Evolutionary conservation across 2,113 vertebrate genomes (phyloP).

Genomic region (Zosterops pallidus): DNA sequence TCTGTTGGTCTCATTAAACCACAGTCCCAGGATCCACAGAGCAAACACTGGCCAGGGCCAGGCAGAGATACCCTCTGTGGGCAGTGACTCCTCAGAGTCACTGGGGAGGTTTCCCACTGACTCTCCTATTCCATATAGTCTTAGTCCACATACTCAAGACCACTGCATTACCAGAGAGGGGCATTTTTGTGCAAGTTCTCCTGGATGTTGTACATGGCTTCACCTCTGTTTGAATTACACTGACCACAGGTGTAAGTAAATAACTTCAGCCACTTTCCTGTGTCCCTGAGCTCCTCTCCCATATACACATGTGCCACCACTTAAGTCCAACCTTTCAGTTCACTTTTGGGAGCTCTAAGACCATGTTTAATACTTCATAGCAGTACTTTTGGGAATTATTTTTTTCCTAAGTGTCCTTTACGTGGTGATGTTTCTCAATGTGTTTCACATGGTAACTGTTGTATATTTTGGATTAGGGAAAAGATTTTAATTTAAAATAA

Average conservation of each 20-base stretch:
- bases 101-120: background rate
- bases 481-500: background rate
- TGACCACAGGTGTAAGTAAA: background rate
- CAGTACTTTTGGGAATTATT: background rate
- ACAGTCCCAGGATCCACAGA: background rate
- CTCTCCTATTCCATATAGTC: background rate
- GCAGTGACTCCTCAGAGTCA: background rate
- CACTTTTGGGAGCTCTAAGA: background rate
- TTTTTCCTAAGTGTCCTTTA: background rate
- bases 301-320: accelerated
- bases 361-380: background rate
- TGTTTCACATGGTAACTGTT: background rate
- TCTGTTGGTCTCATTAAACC: background rate
- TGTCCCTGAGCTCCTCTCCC: background rate
- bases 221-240: background rate
- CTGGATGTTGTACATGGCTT: background rate
- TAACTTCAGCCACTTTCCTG: background rate
- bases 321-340: background rate
- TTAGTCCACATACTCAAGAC: background rate
- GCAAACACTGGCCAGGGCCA: background rate
- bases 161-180: background rate
- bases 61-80: background rate
- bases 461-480: background rate
- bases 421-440: background rate
- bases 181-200: background rate